Evolutionary conservation across 2,113 vertebrate species (phyloP).

Genomic region (Notechis scutatus): DNA sequence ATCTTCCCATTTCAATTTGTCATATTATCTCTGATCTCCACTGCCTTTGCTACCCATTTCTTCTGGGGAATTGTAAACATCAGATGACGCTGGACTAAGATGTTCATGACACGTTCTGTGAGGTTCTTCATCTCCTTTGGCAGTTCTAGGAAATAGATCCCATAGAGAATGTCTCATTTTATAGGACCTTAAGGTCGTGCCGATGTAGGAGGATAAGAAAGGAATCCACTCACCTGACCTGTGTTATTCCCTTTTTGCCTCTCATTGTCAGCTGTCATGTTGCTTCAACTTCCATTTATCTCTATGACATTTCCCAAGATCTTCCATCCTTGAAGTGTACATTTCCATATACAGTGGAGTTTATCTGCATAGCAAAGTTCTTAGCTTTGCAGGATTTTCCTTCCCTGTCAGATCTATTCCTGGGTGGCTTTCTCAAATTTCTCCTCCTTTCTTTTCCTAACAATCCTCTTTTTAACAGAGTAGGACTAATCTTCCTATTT

Average conservation of each 20-base stretch:
- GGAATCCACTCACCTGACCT: not conserved
- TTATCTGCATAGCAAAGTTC: constrained; percentile 67
- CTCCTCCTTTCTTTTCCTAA: not conserved
- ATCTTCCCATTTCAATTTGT: constrained; percentile 58
- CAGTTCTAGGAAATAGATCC: not conserved
- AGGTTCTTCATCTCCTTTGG: constrained; percentile 5
- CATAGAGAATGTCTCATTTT: not conserved
- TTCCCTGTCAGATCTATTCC: constrained; percentile 17
- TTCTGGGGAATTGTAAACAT: constrained; percentile 30
- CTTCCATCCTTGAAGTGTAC: constrained; percentile 14
- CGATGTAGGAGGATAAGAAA: not conserved
- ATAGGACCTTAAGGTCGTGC: constrained; percentile 7
- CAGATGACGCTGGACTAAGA: constrained; percentile 43
- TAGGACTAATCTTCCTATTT: not conserved
- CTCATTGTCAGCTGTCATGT: constrained; percentile 1
- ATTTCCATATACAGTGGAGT: constrained; percentile 50
- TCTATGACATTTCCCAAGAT: constrained; percentile 28
- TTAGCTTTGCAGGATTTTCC: constrained; percentile 40
- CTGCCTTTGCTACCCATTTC: not conserved
- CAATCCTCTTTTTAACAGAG: not conserved
- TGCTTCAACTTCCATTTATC: not conserved
- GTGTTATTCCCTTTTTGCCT: constrained; percentile 13
- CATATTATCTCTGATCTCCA: constrained; percentile 44
- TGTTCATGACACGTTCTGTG: constrained; percentile 39
- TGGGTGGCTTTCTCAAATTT: constrained; percentile 17